These are phyloP conservation scores for Microcebus lehilahytsara DNA, from an alignment of 2,113 vertebrate genomes.

Conservation along the genomic window DNA sequence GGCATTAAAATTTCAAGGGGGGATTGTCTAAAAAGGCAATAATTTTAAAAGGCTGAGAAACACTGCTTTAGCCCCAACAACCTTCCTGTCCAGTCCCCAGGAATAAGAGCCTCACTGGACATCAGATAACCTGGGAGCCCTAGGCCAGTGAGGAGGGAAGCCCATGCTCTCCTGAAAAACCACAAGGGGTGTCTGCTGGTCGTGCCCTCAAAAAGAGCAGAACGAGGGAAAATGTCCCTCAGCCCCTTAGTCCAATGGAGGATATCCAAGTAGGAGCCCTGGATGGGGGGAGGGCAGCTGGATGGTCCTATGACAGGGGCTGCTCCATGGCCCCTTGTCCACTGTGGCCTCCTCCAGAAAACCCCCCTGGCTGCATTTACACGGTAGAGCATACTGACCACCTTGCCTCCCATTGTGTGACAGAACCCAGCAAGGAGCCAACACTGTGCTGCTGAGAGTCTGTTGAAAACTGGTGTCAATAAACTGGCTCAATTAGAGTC, in stretches of 20 bases:
- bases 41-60: background rate
- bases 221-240: background rate
- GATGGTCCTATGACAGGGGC: background rate
- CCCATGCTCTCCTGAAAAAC: background rate
- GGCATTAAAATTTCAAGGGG: background rate
- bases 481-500: background rate
- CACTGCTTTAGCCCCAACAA: background rate
- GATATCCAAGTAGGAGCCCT: background rate
- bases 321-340: background rate
- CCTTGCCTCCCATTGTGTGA: background rate
- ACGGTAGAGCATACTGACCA: background rate
- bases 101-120: background rate
- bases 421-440: background rate
- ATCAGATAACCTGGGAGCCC: background rate
- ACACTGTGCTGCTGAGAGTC: background rate
- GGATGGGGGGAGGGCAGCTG: background rate
- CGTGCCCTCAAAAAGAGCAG: background rate
- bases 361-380: background rate
- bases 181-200: background rate
- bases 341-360: background rate
- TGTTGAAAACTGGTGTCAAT: background rate
- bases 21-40: background rate
- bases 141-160: background rate
- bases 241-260: background rate
- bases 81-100: background rate